phyloP scores from a whole-genome alignment of 53 echinoderm and acorn worm species.

The Antedon mediterranea region DNA sequence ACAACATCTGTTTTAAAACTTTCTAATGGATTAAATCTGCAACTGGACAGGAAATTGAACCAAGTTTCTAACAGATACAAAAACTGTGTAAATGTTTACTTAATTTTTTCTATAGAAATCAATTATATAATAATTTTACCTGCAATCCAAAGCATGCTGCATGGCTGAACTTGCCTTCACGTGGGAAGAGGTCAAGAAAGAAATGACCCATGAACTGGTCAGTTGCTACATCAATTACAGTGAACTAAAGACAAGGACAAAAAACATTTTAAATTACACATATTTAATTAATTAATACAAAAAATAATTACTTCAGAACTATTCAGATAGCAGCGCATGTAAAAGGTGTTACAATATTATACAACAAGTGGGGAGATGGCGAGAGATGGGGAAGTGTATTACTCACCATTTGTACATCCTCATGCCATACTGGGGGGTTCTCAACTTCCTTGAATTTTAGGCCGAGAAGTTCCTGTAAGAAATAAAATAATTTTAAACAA shows the following conservation, averaged over 20 bases:
- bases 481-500: neutral
- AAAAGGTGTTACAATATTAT: no score
- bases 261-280: neutral
- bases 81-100: no score
- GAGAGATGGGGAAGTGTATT: neutral
- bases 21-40: no score
- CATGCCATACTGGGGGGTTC: constrained; percentile 75
- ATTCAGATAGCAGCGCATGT: no score
- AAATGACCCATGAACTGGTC: constrained; percentile 84
- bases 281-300: no score
- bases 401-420: constrained; percentile 88
- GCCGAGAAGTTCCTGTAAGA: constrained; percentile 63
- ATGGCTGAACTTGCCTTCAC: constrained; percentile 98
- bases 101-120: no score
- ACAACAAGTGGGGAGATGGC: neutral
- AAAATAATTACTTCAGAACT: no score
- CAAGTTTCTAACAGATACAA: no score
- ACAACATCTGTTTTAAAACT: no score
- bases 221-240: constrained; percentile 59
- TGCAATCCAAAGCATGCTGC: constrained; percentile 98
- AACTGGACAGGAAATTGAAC: no score
- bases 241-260: constrained; percentile 39
- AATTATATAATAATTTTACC: no score
- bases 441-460: constrained; percentile 82
- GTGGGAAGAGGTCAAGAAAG: constrained; percentile 86